Conservation (phyloP, 2,888 invertebrate species). For the Escarpia spicata region DNA sequence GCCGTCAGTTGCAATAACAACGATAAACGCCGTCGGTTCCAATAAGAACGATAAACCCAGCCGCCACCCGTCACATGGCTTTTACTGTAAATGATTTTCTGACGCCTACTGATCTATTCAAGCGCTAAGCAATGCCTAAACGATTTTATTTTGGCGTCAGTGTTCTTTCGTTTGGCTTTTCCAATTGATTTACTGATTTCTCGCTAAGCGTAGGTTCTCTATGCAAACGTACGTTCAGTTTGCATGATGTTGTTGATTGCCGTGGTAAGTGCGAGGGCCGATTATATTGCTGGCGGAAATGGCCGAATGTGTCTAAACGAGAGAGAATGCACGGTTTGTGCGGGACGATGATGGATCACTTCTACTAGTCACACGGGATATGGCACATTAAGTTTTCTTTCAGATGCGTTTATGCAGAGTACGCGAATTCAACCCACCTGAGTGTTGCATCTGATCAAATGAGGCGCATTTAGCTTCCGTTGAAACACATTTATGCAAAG, state of each 20-base stretch:
- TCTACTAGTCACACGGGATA: not conserved
- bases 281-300: not conserved
- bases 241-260: slow-evolving; percentile 10
- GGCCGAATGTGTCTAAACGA: not conserved
- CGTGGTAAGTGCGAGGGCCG: not conserved
- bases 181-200: slow-evolving; percentile 5
- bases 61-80: not conserved
- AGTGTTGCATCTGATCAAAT: not conserved
- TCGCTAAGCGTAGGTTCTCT: not conserved
- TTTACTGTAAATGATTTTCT: slow-evolving; percentile 5
- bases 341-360: not conserved
- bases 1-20: not conserved
- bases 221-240: not conserved
- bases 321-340: not conserved
- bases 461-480: not conserved
- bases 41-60: not conserved
- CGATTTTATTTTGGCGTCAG: not conserved
- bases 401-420: not conserved
- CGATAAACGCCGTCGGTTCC: not conserved
- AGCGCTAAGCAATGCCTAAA: slow-evolving; percentile 7
- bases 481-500: slow-evolving; percentile 1
- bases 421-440: not conserved
- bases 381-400: not conserved
- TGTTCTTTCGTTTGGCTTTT: slow-evolving; percentile 16
- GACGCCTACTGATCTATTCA: not conserved